Conservation (phyloP, 2,797 vertebrate species). For the Miichthys miiuy region DNA sequence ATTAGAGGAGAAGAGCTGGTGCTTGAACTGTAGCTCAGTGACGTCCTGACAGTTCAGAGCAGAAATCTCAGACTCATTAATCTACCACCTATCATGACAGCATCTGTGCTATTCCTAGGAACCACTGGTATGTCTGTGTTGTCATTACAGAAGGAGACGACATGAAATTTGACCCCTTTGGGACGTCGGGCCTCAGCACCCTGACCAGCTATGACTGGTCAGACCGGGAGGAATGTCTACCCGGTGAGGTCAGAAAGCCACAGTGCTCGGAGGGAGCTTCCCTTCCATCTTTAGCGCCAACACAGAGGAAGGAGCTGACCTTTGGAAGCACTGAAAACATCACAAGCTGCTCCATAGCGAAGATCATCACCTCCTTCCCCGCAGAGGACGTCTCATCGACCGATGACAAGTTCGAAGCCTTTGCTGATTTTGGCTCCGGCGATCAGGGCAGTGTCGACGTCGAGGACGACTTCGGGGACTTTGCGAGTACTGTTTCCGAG, state of each 20-base stretch:
- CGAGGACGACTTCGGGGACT: conserved; percentile 89
- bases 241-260: conserved; percentile 83
- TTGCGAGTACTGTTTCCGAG: conserved; percentile 84
- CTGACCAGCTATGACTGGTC: conserved; percentile 92
- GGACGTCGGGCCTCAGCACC: conserved; percentile 88
- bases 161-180: conserved; percentile 93
- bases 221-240: conserved; percentile 88
- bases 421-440: conserved; percentile 84
- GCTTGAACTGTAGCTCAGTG: conserved; percentile 5
- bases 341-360: conserved; percentile 86
- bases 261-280: conserved; percentile 80
- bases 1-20: neutral
- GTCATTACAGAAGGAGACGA: conserved; percentile 93
- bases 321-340: conserved; percentile 93
- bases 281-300: conserved; percentile 83
- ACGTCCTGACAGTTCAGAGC: conserved; percentile 13
- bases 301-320: conserved; percentile 89
- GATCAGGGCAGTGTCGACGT: conserved; percentile 59
- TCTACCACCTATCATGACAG: conserved; percentile 42
- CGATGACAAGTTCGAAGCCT: conserved; percentile 85
- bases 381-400: conserved; percentile 81
- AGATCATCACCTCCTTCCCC: conserved; percentile 87
- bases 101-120: conserved; percentile 68
- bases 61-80: conserved; percentile 39
- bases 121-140: conserved; percentile 81